Conservation (phyloP, 2,888 invertebrate species). For the Hyppa rectilinea region DNA sequence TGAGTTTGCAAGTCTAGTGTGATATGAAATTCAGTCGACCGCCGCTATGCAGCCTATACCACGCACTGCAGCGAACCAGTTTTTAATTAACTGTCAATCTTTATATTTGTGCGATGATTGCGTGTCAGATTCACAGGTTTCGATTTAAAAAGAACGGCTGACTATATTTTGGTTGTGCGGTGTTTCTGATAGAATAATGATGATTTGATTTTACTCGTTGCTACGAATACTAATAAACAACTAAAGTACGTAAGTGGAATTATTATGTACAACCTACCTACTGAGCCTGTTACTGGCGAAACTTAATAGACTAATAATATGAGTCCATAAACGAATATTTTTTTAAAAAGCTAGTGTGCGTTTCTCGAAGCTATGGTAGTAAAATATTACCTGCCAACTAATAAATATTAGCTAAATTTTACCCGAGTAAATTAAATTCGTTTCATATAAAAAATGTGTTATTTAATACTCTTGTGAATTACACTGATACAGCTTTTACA, state of each 20-base stretch:
- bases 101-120: constrained; percentile 53
- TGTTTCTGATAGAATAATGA: neutral
- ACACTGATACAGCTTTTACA: no score
- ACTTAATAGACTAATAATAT: no score
- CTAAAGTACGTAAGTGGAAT: neutral
- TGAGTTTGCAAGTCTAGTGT: constrained; percentile 54
- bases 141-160: constrained; percentile 32
- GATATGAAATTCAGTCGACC: constrained; percentile 43
- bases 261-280: neutral
- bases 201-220: neutral
- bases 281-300: no score
- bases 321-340: no score
- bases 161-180: constrained; percentile 3
- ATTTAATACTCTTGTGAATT: no score
- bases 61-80: constrained; percentile 46
- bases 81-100: constrained; percentile 71
- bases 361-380: no score
- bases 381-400: no score
- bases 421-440: no score
- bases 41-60: constrained; percentile 15
- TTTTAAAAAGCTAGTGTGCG: no score
- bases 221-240: no score
- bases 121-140: constrained; percentile 52
- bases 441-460: no score
- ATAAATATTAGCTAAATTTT: no score